phyloP scores from a whole-genome alignment of 2,797 vertebrate genomes.

The Xenops minutus region DNA sequence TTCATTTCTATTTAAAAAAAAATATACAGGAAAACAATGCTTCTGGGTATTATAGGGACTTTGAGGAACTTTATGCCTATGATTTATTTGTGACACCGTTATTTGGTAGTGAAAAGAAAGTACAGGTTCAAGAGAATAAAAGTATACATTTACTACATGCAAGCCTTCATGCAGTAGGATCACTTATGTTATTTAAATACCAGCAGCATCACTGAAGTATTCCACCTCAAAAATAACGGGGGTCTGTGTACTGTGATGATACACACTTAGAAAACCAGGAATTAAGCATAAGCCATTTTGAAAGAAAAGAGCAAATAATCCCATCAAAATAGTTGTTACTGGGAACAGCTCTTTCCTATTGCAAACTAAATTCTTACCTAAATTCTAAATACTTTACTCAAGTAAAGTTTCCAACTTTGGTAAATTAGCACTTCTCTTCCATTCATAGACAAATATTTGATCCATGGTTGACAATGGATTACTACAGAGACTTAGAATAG shows the following conservation, averaged over 20 bases:
- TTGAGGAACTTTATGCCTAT: neutral
- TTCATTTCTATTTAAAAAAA: neutral
- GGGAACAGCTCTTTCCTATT: neutral
- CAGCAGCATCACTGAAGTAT: neutral
- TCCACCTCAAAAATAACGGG: neutral
- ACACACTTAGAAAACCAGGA: neutral
- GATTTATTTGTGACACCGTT: neutral
- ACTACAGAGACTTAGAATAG: neutral
- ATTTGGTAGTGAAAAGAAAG: neutral
- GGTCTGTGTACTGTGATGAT: neutral
- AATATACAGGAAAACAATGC: neutral
- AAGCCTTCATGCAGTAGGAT: neutral
- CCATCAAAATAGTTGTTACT: neutral
- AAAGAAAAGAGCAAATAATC: neutral
- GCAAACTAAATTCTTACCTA: neutral
- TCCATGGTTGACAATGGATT: neutral
- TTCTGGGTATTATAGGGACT: neutral
- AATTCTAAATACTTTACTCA: neutral
- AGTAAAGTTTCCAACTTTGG: neutral
- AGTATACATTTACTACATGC: neutral
- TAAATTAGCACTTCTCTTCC: neutral
- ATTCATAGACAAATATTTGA: neutral
- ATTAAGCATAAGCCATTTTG: neutral
- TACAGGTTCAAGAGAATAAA: neutral
- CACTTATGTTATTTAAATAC: neutral